Evolutionary conservation across 2,113 vertebrate species (phyloP).

Genomic region (Hydropotes inermis): DNA sequence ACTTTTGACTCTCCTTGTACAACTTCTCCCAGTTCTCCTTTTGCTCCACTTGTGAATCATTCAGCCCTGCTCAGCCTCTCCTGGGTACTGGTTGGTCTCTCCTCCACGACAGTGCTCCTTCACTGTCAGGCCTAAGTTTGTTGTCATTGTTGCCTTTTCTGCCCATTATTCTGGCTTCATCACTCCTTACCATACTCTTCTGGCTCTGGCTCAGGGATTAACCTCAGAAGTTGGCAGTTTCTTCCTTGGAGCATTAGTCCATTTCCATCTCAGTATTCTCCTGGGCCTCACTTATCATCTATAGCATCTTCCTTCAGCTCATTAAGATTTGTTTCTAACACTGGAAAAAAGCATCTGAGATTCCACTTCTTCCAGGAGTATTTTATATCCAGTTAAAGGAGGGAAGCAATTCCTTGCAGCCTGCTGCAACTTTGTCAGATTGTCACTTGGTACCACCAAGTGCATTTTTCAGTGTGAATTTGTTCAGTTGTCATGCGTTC

Average conservation of each 20-base stretch:
- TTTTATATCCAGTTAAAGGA: neutral
- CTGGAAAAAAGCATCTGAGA: neutral
- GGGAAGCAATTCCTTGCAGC: neutral
- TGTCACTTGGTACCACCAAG: neutral
- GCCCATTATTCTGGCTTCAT: neutral
- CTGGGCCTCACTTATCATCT: neutral
- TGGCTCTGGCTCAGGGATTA: neutral
- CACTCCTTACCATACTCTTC: neutral
- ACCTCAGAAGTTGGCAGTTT: neutral
- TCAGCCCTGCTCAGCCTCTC: neutral
- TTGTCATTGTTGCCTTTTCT: neutral
- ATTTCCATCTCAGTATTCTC: neutral
- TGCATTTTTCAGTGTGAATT: neutral
- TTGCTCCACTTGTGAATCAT: neutral
- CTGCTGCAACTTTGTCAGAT: neutral
- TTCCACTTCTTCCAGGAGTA: neutral
- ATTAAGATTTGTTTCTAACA: neutral
- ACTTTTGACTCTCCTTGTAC: neutral
- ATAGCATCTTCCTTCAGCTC: neutral
- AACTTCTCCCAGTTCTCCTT: neutral
- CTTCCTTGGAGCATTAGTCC: slow-evolving; percentile 16
- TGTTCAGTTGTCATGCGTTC: neutral
- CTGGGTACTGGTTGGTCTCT: neutral
- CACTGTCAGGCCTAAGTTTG: neutral
- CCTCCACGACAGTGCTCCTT: neutral